Percentiles rank a stretch among this genome's conserved stretches.
These are phyloP conservation scores for Melanotaenia parkinsoni DNA, from an alignment of 2,797 vertebrate genomes.

Conservation along the genomic window DNA sequence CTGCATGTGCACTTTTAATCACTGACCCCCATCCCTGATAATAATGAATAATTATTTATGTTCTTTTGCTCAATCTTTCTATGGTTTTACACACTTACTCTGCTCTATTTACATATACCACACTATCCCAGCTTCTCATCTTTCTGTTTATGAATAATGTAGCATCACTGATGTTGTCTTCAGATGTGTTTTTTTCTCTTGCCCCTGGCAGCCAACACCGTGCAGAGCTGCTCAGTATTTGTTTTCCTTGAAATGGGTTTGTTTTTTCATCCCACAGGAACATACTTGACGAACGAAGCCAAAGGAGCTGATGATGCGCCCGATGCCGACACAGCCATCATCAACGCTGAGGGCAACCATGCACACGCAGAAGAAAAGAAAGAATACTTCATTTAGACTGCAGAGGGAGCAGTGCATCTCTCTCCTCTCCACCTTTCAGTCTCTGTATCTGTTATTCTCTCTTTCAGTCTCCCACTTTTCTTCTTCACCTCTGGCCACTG, in stretches of 20 bases:
- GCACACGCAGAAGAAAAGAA: conserved; percentile 98
- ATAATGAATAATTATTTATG: not conserved
- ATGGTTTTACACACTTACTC: conserved; percentile 20
- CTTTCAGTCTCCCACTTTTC: conserved; percentile 39
- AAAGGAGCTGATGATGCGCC: conserved; percentile 98
- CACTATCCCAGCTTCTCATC: conserved; percentile 42
- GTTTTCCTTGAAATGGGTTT: conserved; percentile 59
- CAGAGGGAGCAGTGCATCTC: conserved; percentile 69
- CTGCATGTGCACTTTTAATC: not conserved
- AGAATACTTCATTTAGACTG: conserved; percentile 99
- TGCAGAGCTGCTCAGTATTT: conserved; percentile 54
- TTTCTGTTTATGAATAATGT: conserved; percentile 64
- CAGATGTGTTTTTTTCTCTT: conserved; percentile 50
- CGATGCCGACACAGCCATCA: conserved; percentile 97
- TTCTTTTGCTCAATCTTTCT: not conserved
- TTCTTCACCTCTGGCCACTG: conserved; percentile 59
- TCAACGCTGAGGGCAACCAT: conserved; percentile 98
- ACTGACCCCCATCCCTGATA: not conserved
- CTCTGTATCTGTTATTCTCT: conserved; percentile 56
- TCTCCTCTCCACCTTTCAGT: conserved; percentile 63
- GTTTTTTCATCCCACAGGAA: conserved; percentile 82
- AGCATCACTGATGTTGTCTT: conserved; percentile 61
- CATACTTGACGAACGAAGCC: conserved; percentile 98
- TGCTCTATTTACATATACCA: conserved; percentile 48
- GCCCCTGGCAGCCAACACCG: conserved; percentile 49